Base-by-base conservation (phyloP, 2,888 invertebrate species). In the Chloromyia formosa region DNA sequence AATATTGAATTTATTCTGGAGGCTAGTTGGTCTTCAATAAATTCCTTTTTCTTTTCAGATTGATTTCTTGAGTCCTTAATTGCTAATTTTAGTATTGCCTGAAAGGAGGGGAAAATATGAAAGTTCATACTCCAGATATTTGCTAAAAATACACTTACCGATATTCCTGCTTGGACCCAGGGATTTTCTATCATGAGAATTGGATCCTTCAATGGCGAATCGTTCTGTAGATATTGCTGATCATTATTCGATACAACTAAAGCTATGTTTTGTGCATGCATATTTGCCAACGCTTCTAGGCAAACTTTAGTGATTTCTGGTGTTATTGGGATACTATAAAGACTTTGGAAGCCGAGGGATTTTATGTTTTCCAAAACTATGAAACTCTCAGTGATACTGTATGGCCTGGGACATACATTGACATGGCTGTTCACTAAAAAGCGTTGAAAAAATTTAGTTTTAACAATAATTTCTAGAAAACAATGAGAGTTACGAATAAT, bases 41-140 rank as follows among this genome's bases (percentile, higher is more conserved):
- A 81, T 1, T 79, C 76, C 74, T 58, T 14, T 18, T 54, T 22
- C 5, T 69, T n/a, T 5, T n/a, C 27, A 3, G 53, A 7, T 16
- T 69, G 53, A 53, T 69, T 69, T 10, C 35, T 53, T 14, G 23
- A 10, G 54, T 69, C 35, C n/a, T 54, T 22, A n/a, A 69, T 22
- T n/a, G 80, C 76, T 7, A 81, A 76, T 0, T 80, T 80, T n/a
- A 81, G 20, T 4, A 83, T 75, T 1, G 81, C 79, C 82, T 82
- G 18, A 1, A 22, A 14, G 35, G 4, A 64, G 22, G n/a, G 61
- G 7, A 35, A 35, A 35, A 35, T 35, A 7, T 35, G 27, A 2
- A 35, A 7, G 20, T 62, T n/a, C n/a, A n/a, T 16, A 54, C 7
- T 60, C 42, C 53, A 58, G 12, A 42, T n/a, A n/a, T n/a, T 35